Base-by-base conservation (phyloP, 2,888 invertebrate species). In the Agonopterix subpropinquella region DNA sequence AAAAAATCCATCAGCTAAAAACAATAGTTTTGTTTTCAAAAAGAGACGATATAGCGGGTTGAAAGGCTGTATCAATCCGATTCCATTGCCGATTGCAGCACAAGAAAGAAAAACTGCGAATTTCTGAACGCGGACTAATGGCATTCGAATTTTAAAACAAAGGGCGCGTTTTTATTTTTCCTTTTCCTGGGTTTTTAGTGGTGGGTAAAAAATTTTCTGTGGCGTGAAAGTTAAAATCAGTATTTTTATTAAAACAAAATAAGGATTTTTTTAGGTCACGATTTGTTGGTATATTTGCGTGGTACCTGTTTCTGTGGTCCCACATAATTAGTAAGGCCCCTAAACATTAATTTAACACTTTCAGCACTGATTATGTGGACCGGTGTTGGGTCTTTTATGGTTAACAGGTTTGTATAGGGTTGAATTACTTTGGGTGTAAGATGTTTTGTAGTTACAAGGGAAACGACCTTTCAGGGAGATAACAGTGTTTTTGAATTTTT, bases 331-430 rank as follows among this genome's bases (percentile, higher is more conserved):
- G 50, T 28, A 28, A 28, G 10, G 36, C 41, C 13, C 13, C 43
- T 39, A 44, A 53, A 46, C 42, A 41, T 28, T 35, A 43, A 15
- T 47, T 46, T 45, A 10, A 35, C 53, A 55, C 44, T 39, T 47
- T 46, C 35, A 28, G 53, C 39, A 18, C 41, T 44, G 44, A 44
- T 44, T 44, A 50, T 41, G 47, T 36, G n/a, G 13, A 13, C 15
- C 15, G 28, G 1, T 28, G 28, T 28, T 28, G 28, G 28, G 28
- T 28, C 28, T 28, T 28, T 28, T 28, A 28, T 28, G 28, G 28
- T 28, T 28, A 28, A 28, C 28, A 28, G 28, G 28, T 28, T 28
- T 28, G 41, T 8, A 41, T 41, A 11, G 41, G 41, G 11, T n/a
- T 9, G 41, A 41, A 11, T 11, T 41, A 41, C 41, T 41, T 11